Conservation (phyloP, 2,113 vertebrate genomes). For the Eulemur rufifrons region DNA sequence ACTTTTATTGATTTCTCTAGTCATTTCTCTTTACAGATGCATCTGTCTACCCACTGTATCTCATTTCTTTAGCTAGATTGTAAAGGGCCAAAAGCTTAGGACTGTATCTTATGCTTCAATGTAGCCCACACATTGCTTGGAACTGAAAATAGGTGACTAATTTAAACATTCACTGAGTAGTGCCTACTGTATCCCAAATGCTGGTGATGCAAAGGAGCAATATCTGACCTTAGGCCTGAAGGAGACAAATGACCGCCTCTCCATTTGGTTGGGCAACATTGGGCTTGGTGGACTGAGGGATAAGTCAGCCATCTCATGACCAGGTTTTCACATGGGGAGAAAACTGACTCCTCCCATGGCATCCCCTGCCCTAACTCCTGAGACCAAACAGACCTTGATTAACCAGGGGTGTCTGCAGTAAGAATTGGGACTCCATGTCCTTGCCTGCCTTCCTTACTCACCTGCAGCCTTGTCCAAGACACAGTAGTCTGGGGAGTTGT, state of each 20-base stretch:
- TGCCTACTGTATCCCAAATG: background rate
- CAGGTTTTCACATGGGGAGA: background rate
- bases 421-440: background rate
- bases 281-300: background rate
- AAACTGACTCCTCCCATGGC: background rate
- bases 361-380: background rate
- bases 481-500: conserved; percentile 98
- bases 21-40: background rate
- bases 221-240: background rate
- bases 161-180: background rate
- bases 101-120: background rate
- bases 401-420: background rate
- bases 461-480: conserved; percentile 97
- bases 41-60: background rate
- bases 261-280: background rate
- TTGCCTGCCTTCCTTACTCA: conserved; percentile 75
- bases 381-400: background rate
- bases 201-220: background rate
- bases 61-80: background rate
- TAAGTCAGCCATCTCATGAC: background rate
- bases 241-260: background rate
- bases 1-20: background rate
- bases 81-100: background rate
- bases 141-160: background rate
- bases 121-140: background rate